Conservation (phyloP, 2,888 invertebrate genomes). For the Oxyteleia sp. region DNA sequence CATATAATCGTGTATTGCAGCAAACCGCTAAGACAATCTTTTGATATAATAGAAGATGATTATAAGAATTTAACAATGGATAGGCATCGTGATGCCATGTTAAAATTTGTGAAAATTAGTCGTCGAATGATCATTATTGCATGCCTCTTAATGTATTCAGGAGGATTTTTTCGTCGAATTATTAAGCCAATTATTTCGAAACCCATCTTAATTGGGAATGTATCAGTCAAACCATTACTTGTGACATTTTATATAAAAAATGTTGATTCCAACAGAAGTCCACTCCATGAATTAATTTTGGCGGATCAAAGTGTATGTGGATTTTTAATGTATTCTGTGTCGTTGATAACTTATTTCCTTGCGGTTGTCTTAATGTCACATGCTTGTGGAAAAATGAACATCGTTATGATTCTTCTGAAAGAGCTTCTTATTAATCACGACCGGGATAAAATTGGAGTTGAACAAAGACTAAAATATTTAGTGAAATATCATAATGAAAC, state of each 20-base stretch:
- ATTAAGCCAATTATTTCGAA: constrained; percentile 73
- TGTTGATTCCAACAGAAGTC: constrained; percentile 75
- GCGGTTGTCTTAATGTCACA: constrained; percentile 32
- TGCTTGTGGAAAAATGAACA: constrained; percentile 24
- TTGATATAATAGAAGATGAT: no score
- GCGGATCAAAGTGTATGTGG: constrained; percentile 76
- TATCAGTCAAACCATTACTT: constrained; percentile 74
- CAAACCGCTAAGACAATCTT: no score
- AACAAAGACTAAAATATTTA: not conserved
- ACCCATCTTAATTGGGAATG: constrained; percentile 66
- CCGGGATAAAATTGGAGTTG: not conserved
- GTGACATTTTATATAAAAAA: constrained; percentile 77
- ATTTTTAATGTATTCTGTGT: constrained; percentile 76
- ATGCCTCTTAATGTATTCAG: no score
- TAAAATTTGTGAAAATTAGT: no score
- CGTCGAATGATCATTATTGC: no score
- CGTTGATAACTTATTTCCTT: constrained; percentile 30
- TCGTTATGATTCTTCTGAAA: constrained; percentile 23
- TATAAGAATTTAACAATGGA: no score
- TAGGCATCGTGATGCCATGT: no score
- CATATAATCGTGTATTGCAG: no score
- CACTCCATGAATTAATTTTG: constrained; percentile 78
- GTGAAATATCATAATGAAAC: constrained; percentile 25
- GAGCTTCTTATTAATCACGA: not conserved
- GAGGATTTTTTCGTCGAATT: no score